Percentiles rank a stretch among this genome's conserved stretches.
Conservation (phyloP, 2,797 vertebrate genomes). For the Chelon labrosus region DNA sequence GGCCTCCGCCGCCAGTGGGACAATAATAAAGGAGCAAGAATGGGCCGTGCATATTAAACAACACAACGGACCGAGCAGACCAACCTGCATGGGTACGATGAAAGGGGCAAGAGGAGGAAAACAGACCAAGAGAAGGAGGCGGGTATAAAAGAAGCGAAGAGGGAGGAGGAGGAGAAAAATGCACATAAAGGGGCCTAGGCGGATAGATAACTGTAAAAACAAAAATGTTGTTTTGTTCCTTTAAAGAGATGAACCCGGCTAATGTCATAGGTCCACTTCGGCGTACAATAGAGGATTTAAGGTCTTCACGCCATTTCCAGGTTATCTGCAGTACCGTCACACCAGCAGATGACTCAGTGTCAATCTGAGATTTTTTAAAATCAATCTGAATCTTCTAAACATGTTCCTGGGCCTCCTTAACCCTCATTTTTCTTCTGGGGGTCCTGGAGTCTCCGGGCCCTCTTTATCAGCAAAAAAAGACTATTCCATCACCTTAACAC, state of each 20-base stretch:
- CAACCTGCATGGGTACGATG: conserved; percentile 70
- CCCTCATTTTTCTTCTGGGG: background rate
- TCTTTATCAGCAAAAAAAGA: background rate
- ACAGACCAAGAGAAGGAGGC: conserved; percentile 37
- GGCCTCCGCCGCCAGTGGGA: conserved; percentile 78
- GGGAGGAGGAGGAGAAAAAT: conserved; percentile 55
- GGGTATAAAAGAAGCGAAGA: conserved; percentile 47
- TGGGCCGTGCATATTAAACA: conserved; percentile 84
- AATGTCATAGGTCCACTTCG: conserved; percentile 36
- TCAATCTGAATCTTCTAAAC: background rate
- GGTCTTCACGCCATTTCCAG: background rate
- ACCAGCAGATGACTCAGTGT: background rate
- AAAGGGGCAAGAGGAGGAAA: conserved; percentile 53
- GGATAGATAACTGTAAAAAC: conserved; percentile 51
- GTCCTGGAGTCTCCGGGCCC: background rate
- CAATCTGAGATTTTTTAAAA: background rate
- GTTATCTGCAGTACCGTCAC: too few species aligned
- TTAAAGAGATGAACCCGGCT: conserved; percentile 42
- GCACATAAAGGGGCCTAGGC: conserved; percentile 36
- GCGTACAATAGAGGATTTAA: background rate
- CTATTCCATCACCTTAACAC: background rate
- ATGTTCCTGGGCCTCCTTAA: background rate
- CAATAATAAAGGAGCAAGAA: conserved; percentile 83
- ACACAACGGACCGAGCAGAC: conserved; percentile 66
- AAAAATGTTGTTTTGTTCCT: conserved; percentile 42